These are phyloP conservation scores for Scaeva pyrastri DNA, from an alignment of 2,888 invertebrate genomes.

Conservation along the genomic window DNA sequence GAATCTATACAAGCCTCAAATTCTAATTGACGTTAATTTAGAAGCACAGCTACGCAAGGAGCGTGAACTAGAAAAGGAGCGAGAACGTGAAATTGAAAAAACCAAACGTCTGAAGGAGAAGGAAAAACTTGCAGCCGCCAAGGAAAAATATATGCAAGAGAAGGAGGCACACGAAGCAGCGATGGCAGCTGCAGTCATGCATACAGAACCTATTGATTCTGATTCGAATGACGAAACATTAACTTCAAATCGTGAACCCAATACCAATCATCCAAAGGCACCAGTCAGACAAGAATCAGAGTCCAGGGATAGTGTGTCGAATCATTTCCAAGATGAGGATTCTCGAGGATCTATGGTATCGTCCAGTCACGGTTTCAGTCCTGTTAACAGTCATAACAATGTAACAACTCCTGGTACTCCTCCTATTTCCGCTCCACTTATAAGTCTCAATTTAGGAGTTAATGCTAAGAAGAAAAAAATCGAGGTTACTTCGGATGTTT, in stretches of 20 bases:
- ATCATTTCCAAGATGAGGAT: slow-evolving; percentile 82
- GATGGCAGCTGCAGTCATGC: slow-evolving; percentile 76
- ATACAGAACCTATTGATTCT: slow-evolving; percentile 88
- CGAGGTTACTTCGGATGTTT: slow-evolving; percentile 92
- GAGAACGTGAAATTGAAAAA: slow-evolving; percentile 81
- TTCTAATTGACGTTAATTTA: slow-evolving; percentile 89
- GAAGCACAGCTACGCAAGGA: slow-evolving; percentile 87
- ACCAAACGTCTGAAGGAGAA: slow-evolving; percentile 82
- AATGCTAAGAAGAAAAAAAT: slow-evolving; percentile 87
- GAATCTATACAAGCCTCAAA: slow-evolving; percentile 92
- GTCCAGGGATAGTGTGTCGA: slow-evolving; percentile 79
- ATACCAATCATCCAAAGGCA: slow-evolving; percentile 63
- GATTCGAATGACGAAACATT: slow-evolving; percentile 85
- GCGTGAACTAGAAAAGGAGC: slow-evolving; percentile 85
- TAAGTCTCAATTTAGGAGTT: slow-evolving; percentile 84
- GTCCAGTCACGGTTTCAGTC: slow-evolving; percentile 77
- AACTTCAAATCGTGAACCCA: slow-evolving; percentile 76
- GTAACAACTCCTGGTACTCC: slow-evolving; percentile 80
- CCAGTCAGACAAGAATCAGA: slow-evolving; percentile 81
- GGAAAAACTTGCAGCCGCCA: slow-evolving; percentile 70
- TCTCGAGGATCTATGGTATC: slow-evolving; percentile 84
- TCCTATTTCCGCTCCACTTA: slow-evolving; percentile 82
- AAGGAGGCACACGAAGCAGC: slow-evolving; percentile 87
- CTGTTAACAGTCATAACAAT: slow-evolving; percentile 77
- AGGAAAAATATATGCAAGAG: slow-evolving; percentile 81